Conservation (phyloP, 1,140 invertebrate genomes). For the Melitaea cinxia region DNA sequence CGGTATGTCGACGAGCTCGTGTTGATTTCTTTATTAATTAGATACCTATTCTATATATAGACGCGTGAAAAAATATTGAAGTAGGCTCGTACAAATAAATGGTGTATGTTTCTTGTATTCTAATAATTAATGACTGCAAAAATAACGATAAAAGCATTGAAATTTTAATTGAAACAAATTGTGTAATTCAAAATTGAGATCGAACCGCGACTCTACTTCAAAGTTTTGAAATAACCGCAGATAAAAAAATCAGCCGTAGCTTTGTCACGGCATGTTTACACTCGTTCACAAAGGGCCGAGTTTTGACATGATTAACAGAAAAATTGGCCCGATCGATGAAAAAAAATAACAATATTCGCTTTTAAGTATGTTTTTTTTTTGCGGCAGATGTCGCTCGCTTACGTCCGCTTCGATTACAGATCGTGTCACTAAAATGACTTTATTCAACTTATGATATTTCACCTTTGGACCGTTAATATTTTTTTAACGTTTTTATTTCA, state of each 20-base stretch:
- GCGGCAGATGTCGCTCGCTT: constrained; percentile 40
- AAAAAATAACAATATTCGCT: constrained; percentile 40
- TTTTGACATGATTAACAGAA: constrained; percentile 73
- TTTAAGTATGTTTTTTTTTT: constrained; percentile 39
- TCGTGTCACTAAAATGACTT: constrained; percentile 39
- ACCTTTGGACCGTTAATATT: constrained; percentile 6
- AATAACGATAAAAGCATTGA: too few relatives aligned
- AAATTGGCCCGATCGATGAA: constrained; percentile 59
- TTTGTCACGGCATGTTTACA: constrained; percentile 67
- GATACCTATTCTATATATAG: neutral
- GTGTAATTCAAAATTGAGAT: neutral
- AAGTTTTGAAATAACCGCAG: neutral
- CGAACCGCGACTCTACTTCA: neutral
- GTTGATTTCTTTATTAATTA: constrained; percentile 29
- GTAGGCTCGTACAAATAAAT: too few relatives aligned
- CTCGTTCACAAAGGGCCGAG: constrained; percentile 49
- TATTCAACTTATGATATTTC: constrained; percentile 38
- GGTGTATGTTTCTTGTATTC: neutral
- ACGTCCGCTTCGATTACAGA: constrained; percentile 39
- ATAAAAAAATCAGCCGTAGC: constrained; percentile 25
- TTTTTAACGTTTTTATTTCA: neutral
- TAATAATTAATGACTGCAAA: too few relatives aligned
- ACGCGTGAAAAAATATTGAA: too few relatives aligned
- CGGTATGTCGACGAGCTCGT: constrained; percentile 43
- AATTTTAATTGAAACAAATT: too few relatives aligned